phyloP scores from a whole-genome alignment of 2,888 invertebrate species.

The Thera obeliscata region DNA sequence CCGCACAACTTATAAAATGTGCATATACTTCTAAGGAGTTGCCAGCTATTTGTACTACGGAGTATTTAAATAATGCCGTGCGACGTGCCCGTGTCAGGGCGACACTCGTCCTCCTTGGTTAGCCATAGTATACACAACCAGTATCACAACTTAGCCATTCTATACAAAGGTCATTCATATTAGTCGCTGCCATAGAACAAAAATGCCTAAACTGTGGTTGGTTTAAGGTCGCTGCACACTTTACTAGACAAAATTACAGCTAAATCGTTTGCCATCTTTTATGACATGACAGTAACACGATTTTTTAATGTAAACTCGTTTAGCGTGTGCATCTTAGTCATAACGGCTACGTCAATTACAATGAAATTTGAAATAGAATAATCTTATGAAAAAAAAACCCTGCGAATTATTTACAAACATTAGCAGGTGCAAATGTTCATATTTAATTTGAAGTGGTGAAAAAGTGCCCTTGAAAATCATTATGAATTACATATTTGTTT shows the following conservation, averaged over 20 bases:
- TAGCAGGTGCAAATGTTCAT: not conserved
- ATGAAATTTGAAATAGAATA: too few relatives aligned
- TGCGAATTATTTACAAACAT: not conserved
- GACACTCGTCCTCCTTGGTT: slow-evolving; percentile 37
- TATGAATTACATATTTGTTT: slow-evolving; percentile 8
- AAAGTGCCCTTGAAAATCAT: slow-evolving; percentile 10
- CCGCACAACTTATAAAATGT: slow-evolving; percentile 30
- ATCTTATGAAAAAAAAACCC: not conserved
- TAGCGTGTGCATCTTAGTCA: too few relatives aligned
- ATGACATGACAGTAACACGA: too few relatives aligned
- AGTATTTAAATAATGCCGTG: slow-evolving; percentile 43
- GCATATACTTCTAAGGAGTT: slow-evolving; percentile 31
- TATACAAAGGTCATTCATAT: too few relatives aligned
- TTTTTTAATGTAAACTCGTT: too few relatives aligned
- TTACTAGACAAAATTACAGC: too few relatives aligned
- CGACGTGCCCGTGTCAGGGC: slow-evolving; percentile 33
- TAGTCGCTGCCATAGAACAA: too few relatives aligned
- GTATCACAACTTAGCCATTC: slow-evolving; percentile 17
- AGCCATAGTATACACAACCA: slow-evolving; percentile 17
- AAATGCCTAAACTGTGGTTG: too few relatives aligned
- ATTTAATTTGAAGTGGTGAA: not conserved
- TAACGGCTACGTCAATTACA: too few relatives aligned
- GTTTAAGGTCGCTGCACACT: too few relatives aligned
- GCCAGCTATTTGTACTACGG: slow-evolving; percentile 34
- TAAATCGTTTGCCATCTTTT: too few relatives aligned